Percentiles rank a stretch among this genome's conserved stretches.
phyloP scores from a whole-genome alignment of 2,797 vertebrate species.

The Schizopygopsis pylzovi region DNA sequence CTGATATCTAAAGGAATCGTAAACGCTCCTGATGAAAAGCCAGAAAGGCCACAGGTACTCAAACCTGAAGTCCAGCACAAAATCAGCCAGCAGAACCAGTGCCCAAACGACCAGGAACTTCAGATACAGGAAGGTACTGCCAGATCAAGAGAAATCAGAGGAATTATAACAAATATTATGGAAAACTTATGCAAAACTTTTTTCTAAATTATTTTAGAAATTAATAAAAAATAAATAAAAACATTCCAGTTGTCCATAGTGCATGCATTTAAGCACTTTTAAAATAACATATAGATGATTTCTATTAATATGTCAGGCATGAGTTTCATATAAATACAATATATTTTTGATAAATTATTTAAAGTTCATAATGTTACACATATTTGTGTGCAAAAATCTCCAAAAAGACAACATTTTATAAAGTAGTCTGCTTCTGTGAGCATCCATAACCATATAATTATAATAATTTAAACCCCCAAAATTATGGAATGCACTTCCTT shows the following conservation, averaged over 20 bases:
- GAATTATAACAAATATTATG: background rate
- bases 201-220: background rate
- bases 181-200: too few relatives aligned
- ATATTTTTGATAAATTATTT: background rate
- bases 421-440: background rate
- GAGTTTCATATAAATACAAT: background rate
- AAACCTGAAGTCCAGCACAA: constrained; percentile 87
- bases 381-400: background rate
- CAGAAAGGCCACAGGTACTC: constrained; percentile 99
- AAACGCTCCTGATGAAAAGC: constrained; percentile 98
- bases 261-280: background rate
- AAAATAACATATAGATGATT: background rate
- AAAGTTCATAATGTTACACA: background rate
- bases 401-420: background rate
- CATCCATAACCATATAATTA: background rate
- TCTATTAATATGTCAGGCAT: background rate
- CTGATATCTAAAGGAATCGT: constrained; percentile 99
- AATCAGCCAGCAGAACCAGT: constrained; percentile 91
- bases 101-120: constrained; percentile 99
- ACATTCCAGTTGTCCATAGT: background rate
- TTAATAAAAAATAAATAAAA: too few relatives aligned
- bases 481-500: too few relatives aligned
- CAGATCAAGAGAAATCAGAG: constrained; percentile 20
- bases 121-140: constrained; percentile 95
- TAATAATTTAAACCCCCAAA: too few relatives aligned